Evolutionary conservation across 1,140 invertebrate genomes (phyloP).

Genomic region (Hormaphis cornu): DNA sequence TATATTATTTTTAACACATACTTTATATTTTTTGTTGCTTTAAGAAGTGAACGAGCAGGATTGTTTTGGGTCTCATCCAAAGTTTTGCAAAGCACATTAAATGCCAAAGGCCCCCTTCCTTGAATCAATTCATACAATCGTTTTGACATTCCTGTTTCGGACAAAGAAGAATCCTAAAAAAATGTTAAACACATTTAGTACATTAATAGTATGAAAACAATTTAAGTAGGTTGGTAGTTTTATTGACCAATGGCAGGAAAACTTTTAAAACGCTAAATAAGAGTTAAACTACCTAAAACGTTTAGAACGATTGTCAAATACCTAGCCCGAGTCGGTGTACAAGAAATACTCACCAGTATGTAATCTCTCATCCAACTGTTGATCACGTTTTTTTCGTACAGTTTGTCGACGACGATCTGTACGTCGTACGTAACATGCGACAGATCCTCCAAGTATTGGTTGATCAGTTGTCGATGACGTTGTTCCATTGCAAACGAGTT

Average conservation of each 20-base stretch:
- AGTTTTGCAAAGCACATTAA: not conserved
- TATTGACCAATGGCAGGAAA: not conserved
- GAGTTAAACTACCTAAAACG: not conserved
- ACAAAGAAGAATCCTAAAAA: not conserved
- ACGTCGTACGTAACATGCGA: not conserved
- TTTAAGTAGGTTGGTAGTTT: too few relatives aligned
- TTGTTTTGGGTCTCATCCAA: conserved; percentile 10
- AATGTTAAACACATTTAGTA: not conserved
- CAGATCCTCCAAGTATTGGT: not conserved
- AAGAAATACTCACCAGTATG: conserved; percentile 6
- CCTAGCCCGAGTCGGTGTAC: too few relatives aligned
- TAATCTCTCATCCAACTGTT: conserved; percentile 21
- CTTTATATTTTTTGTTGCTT: not conserved
- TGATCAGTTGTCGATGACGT: conserved; percentile 15
- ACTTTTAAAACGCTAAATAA: not conserved
- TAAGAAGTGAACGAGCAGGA: not conserved
- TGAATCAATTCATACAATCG: conserved; percentile 18
- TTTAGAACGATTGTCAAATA: too few relatives aligned
- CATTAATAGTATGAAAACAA: not conserved
- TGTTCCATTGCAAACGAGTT: conserved; percentile 14
- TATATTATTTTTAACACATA: not conserved
- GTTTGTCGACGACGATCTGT: not conserved
- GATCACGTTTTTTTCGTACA: not conserved
- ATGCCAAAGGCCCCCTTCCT: conserved; percentile 18
- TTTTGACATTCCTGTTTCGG: not conserved